Conservation (phyloP, 2,888 invertebrate species). For the Agriotes lineatus region DNA sequence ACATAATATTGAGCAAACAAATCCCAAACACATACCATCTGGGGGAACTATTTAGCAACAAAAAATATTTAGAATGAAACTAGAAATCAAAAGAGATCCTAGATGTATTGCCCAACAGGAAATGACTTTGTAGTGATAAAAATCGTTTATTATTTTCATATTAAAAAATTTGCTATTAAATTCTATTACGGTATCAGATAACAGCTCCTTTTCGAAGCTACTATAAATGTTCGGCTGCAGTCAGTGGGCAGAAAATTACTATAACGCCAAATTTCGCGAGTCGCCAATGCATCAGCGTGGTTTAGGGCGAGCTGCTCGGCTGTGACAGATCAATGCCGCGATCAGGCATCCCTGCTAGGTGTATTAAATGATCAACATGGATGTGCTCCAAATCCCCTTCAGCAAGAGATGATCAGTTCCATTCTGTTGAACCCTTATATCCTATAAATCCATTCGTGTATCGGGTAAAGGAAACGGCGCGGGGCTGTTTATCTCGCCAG, state of each 20-base stretch:
- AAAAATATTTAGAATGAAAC: no score
- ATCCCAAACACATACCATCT: no score
- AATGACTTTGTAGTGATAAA: no score
- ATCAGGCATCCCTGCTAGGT: constrained; percentile 49
- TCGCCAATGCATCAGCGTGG: constrained; percentile 8
- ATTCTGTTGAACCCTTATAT: constrained; percentile 36
- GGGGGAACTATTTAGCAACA: no score
- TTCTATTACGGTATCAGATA: no score
- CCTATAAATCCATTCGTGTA: constrained; percentile 40
- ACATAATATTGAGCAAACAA: no score
- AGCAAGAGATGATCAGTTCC: constrained; percentile 39
- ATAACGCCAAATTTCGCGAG: constrained; percentile 5
- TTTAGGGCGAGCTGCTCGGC: constrained; percentile 15
- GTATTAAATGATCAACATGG: constrained; percentile 53
- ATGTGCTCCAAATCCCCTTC: constrained; percentile 51
- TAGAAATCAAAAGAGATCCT: no score
- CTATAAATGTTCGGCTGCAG: no score
- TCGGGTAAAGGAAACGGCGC: constrained; percentile 27
- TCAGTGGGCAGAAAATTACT: background rate
- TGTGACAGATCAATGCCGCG: constrained; percentile 50
- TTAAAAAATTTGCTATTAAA: no score
- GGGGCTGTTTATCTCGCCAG: constrained; percentile 7
- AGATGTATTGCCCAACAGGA: no score
- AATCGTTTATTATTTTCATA: no score
- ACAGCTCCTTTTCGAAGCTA: no score